Conservation (phyloP, 2,888 invertebrate species). For the Argyra leucocephala region DNA sequence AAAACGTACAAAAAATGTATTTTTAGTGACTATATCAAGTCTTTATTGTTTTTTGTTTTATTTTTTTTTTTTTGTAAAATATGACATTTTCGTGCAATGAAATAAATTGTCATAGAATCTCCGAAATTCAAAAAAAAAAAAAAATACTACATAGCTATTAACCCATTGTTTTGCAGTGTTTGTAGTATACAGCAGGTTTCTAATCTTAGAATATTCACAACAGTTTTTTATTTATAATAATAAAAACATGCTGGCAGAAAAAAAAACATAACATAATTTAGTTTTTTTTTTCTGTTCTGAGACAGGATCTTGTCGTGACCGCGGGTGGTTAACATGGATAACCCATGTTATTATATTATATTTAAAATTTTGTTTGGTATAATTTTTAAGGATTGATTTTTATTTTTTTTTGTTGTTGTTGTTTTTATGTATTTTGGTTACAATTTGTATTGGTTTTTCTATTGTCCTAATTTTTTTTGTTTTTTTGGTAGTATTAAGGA, state of each 20-base stretch:
- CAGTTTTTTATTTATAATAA: too few species aligned
- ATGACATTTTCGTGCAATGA: not conserved
- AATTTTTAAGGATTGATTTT: not conserved
- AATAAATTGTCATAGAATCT: not conserved
- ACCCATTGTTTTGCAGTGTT: not conserved
- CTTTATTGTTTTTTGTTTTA: not conserved
- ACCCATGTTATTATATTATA: not conserved
- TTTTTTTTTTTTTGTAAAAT: not conserved
- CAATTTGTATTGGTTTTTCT: not conserved
- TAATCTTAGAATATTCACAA: not conserved
- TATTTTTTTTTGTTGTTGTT: not conserved
- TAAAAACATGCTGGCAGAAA: too few species aligned
- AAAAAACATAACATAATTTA: too few species aligned
- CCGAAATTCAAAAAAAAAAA: not conserved
- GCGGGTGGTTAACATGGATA: slow-evolving; percentile 3
- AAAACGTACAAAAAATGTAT: too few species aligned
- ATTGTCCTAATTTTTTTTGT: not conserved
- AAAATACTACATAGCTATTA: not conserved
- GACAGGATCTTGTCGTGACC: too few species aligned
- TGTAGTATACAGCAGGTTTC: not conserved
- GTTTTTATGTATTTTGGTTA: not conserved
- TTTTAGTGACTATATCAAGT: not conserved
- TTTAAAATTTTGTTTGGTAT: not conserved
- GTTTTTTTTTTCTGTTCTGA: too few species aligned
- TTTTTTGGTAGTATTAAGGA: too few species aligned